phyloP scores from a whole-genome alignment of 2,113 vertebrate species.

The Gambusia holbrooki region DNA sequence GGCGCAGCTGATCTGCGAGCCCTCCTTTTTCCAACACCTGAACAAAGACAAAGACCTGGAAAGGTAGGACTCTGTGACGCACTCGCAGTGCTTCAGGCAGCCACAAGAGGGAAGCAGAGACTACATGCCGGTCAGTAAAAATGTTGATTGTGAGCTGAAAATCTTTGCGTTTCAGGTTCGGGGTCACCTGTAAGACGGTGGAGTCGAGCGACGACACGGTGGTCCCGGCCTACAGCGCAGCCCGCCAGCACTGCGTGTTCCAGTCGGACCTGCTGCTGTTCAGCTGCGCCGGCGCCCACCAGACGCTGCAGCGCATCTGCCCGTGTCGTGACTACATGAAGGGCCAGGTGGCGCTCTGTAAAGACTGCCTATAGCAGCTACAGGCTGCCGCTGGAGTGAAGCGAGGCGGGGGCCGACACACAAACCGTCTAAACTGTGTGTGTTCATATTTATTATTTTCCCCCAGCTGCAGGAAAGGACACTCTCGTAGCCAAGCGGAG shows the following conservation, averaged over 20 bases:
- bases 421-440: slow-evolving; percentile 7
- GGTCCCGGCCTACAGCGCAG: slow-evolving; percentile 89
- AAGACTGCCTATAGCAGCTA: slow-evolving; percentile 91
- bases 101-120: background rate
- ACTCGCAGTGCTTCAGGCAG: no score
- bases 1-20: slow-evolving; percentile 96
- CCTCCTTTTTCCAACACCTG: slow-evolving; percentile 98
- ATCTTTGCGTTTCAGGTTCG: slow-evolving; percentile 77
- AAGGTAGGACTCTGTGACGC: slow-evolving; percentile 42
- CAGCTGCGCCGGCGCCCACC: slow-evolving; percentile 94
- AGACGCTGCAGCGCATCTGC: slow-evolving; percentile 87
- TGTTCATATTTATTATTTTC: slow-evolving; percentile 58
- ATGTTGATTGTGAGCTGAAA: no score
- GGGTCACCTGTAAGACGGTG: slow-evolving; percentile 87
- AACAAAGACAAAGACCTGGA: slow-evolving; percentile 95
- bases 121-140: no score
- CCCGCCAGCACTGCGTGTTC: slow-evolving; percentile 90
- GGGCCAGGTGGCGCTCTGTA: slow-evolving; percentile 97
- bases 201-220: slow-evolving; percentile 90
- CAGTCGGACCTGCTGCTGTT: slow-evolving; percentile 95
- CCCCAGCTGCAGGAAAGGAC: slow-evolving; percentile 15
- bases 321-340: slow-evolving; percentile 99
- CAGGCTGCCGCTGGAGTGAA: background rate
- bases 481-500: slow-evolving; percentile 13
- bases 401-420: background rate